Percentiles rank a stretch among this genome's conserved stretches.
Evolutionary conservation across 1,140 invertebrate genomes (phyloP).

Genomic region (Eueides isabella): DNA sequence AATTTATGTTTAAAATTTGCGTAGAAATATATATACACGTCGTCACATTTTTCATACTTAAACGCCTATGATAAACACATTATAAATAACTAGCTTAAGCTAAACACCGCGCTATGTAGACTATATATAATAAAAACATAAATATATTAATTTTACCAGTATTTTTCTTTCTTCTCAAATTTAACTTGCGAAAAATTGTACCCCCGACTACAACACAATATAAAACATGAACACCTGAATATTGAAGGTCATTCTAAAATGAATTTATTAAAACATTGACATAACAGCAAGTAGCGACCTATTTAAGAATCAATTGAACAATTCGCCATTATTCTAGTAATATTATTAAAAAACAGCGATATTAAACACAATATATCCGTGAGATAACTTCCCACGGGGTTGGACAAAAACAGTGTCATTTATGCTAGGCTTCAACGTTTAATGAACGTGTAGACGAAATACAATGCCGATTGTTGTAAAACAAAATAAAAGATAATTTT

Average conservation of each 20-base stretch:
- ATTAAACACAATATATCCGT: conserved; percentile 63
- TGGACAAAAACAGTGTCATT: conserved; percentile 52
- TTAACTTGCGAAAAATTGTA: not conserved
- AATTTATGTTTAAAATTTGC: too few species aligned
- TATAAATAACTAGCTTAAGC: too few species aligned
- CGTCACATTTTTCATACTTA: too few species aligned
- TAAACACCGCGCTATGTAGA: too few species aligned
- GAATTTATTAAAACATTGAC: conserved; percentile 10
- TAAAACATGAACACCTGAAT: not conserved
- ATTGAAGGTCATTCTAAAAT: conserved; percentile 32
- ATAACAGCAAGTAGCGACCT: conserved; percentile 48
- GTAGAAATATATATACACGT: too few species aligned
- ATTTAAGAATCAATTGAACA: conserved; percentile 75
- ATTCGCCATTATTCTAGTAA: conserved; percentile 73
- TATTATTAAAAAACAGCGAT: conserved; percentile 65
- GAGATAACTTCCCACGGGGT: conserved; percentile 64
- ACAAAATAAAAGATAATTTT: conserved; percentile 34
- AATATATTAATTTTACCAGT: too few species aligned
- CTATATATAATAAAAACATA: too few species aligned
- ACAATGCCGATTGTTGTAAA: conserved; percentile 52
- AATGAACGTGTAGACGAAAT: conserved; percentile 38
- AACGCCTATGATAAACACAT: too few species aligned
- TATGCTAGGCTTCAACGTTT: conserved; percentile 45
- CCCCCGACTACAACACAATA: not conserved
- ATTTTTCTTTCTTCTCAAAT: not conserved